Percentiles rank a stretch among this genome's conserved stretches.
Evolutionary conservation across 2,797 vertebrate species (phyloP).

Genomic region (Artibeus lituratus): DNA sequence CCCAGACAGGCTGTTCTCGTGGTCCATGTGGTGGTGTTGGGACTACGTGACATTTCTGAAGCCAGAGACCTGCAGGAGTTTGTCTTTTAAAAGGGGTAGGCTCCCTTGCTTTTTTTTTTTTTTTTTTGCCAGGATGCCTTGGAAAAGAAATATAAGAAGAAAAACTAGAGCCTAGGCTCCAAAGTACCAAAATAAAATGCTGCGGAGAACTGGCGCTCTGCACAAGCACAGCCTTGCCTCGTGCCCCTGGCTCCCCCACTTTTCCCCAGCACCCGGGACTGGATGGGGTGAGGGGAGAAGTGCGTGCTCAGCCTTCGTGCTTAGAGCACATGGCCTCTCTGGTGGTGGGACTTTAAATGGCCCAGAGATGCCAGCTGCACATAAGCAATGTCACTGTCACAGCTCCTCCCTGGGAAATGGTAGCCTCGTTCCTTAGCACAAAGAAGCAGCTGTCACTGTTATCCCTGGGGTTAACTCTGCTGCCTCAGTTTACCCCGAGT

Average conservation of each 20-base stretch:
- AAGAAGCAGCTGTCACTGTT: rapidly evolving
- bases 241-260: not conserved
- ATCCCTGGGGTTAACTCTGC: not conserved
- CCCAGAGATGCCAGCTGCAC: not conserved
- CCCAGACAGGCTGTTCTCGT: not conserved
- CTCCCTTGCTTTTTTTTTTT: not conserved
- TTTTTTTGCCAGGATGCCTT: not conserved
- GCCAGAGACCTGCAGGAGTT: not conserved
- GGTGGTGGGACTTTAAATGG: not conserved
- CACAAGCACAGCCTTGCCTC: rapidly evolving
- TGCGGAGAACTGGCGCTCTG: rapidly evolving
- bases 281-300: not conserved
- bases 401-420: not conserved
- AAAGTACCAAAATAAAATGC: not conserved
- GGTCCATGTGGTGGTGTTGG: not conserved
- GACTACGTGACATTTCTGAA: not conserved
- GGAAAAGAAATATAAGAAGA: not conserved
- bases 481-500: not conserved
- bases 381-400: not conserved
- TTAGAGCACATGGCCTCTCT: not conserved
- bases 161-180: not conserved
- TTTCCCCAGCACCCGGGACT: not conserved
- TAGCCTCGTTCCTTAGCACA: not conserved
- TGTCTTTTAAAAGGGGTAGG: not conserved
- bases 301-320: not conserved